Evolutionary conservation across 1,140 invertebrate genomes (phyloP).

Genomic region (Cryptotermes secundus): DNA sequence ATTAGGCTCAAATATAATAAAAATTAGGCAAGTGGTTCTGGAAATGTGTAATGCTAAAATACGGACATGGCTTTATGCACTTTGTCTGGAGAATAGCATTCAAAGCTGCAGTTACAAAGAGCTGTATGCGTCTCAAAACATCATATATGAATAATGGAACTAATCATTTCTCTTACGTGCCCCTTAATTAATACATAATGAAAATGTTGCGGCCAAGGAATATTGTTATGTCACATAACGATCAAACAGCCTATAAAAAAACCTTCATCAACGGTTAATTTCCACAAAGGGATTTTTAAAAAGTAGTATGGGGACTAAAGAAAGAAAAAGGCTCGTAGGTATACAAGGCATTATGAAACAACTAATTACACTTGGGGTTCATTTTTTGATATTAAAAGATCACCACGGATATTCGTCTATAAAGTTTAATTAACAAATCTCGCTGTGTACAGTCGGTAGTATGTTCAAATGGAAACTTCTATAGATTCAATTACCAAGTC

Average conservation of each 20-base stretch:
- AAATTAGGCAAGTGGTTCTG: too few species aligned
- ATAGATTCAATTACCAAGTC: background rate
- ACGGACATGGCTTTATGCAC: too few species aligned
- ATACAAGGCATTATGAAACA: conserved; percentile 8
- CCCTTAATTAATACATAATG: conserved; percentile 18
- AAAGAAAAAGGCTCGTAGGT: background rate
- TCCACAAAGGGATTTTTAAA: conserved; percentile 19
- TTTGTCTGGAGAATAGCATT: too few species aligned
- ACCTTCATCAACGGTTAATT: conserved; percentile 19
- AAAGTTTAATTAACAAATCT: conserved; percentile 19
- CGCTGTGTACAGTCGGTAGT: background rate
- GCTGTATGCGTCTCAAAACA: background rate
- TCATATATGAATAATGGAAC: conserved; percentile 4
- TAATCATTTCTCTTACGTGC: background rate
- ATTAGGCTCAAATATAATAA: too few species aligned
- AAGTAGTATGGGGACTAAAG: background rate
- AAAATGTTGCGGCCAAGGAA: conserved; percentile 3
- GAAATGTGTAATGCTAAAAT: too few species aligned
- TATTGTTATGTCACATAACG: background rate
- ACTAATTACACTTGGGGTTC: conserved; percentile 9
- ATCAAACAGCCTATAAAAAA: conserved; percentile 14
- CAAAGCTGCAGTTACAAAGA: too few species aligned
- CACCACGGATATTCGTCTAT: conserved; percentile 15
- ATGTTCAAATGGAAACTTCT: background rate
- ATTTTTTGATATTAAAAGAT: conserved; percentile 18